Conservation (phyloP, 2,888 invertebrate species). For the Lochmaea capreae region DNA sequence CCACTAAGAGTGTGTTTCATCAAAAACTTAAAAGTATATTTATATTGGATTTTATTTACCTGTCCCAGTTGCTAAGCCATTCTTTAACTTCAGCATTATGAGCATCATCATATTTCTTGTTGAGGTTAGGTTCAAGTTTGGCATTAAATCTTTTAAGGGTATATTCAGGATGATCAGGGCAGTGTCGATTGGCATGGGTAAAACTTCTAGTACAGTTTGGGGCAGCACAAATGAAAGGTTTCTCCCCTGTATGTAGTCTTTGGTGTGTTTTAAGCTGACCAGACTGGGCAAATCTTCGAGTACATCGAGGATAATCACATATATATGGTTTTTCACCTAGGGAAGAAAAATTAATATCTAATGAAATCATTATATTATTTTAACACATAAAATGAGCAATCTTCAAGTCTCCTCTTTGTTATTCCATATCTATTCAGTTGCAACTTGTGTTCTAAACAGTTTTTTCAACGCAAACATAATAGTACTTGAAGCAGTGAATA, state of each 20-base stretch:
- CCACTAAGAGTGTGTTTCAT: too few relatives aligned
- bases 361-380: too few relatives aligned
- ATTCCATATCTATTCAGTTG: too few relatives aligned
- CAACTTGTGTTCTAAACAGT: too few relatives aligned
- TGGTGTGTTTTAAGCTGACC: slow-evolving; percentile 84
- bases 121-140: slow-evolving; percentile 58
- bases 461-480: too few relatives aligned
- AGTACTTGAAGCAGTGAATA: too few relatives aligned
- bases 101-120: slow-evolving; percentile 65
- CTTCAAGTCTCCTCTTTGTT: too few relatives aligned
- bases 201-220: slow-evolving; percentile 75
- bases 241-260: slow-evolving; percentile 80
- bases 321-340: slow-evolving; percentile 78
- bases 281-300: slow-evolving; percentile 79
- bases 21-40: background rate
- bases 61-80: slow-evolving; percentile 64
- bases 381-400: too few relatives aligned
- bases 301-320: slow-evolving; percentile 80
- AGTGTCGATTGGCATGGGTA: slow-evolving; percentile 82
- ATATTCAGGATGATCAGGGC: slow-evolving; percentile 77
- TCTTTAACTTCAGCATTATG: slow-evolving; percentile 64
- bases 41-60: slow-evolving; percentile 10
- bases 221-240: slow-evolving; percentile 77
- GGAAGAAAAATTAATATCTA: slow-evolving; percentile 45
- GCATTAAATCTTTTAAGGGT: slow-evolving; percentile 63